A percentile compares a stretch with the other conserved stretches of the same genome.
These are phyloP conservation scores for Lindbergichthys nudifrons DNA, from an alignment of 2,797 vertebrate genomes.

Conservation along the genomic window DNA sequence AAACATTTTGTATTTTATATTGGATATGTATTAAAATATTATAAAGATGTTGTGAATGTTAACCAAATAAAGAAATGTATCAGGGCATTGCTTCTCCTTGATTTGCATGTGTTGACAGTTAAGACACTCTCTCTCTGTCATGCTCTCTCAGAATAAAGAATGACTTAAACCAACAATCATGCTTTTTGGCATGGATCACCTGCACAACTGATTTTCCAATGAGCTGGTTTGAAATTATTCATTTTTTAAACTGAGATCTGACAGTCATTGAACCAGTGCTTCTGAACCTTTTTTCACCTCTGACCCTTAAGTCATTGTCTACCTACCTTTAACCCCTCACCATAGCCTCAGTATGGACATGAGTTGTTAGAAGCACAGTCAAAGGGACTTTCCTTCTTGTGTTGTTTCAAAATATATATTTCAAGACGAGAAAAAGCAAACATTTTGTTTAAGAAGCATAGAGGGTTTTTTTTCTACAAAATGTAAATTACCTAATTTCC, in stretches of 20 bases:
- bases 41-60: conserved; percentile 6
- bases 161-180: background rate
- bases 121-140: background rate
- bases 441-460: no score
- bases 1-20: conserved; percentile 30
- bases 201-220: no score
- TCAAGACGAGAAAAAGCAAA: no score
- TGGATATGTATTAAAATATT: conserved; percentile 10
- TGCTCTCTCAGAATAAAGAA: background rate
- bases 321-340: background rate
- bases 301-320: no score
- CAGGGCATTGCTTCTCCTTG: background rate
- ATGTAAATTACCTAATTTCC: background rate
- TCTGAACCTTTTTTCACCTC: background rate
- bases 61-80: conserved; percentile 39
- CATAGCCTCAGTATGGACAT: no score
- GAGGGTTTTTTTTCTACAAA: no score
- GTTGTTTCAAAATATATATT: no score
- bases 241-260: no score
- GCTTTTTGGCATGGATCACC: background rate
- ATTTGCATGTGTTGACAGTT: background rate
- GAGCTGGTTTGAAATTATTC: no score
- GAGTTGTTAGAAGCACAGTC: no score
- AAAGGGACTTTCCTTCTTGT: no score
- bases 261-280: no score